These are phyloP conservation scores for Bhutanitis thaidina DNA, from an alignment of 2,888 invertebrate species.

Conservation along the genomic window DNA sequence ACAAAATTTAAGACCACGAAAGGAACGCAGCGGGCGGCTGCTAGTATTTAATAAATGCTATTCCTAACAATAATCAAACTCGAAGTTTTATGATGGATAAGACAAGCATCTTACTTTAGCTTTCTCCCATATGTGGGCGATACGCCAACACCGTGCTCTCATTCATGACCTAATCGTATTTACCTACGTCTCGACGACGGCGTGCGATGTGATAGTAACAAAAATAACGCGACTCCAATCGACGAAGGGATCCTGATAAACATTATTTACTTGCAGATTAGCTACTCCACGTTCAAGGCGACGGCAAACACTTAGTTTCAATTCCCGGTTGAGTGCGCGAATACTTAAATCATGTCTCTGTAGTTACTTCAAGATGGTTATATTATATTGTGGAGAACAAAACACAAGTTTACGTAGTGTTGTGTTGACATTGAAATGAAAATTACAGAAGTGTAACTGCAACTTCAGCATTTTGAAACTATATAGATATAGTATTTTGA, in stretches of 20 bases:
- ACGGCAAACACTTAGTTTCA: conserved; percentile 32
- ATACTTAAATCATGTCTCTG: conserved; percentile 14
- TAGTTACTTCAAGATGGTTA: conserved; percentile 4
- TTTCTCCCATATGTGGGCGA: conserved; percentile 70
- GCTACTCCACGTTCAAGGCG: conserved; percentile 56
- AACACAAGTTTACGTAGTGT: conserved; percentile 36
- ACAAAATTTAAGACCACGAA: too few species aligned
- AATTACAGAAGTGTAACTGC: conserved; percentile 65
- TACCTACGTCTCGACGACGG: conserved; percentile 32
- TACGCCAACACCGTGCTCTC: conserved; percentile 40
- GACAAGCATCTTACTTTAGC: conserved; percentile 28
- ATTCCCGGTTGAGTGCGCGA: conserved; percentile 3
- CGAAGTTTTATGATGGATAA: too few species aligned
- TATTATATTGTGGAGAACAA: conserved; percentile 2
- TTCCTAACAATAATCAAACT: too few species aligned
- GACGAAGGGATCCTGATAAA: conserved; percentile 60
- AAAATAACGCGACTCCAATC: conserved; percentile 49
- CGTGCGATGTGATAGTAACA: conserved; percentile 33
- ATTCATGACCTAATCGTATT: conserved; percentile 54
- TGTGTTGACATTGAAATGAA: conserved; percentile 78
- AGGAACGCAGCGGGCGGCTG: too few species aligned
- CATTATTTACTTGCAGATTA: conserved; percentile 69
- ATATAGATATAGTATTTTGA: conserved; percentile 23
- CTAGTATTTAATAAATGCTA: too few species aligned
- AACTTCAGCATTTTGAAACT: conserved; percentile 38